Evolutionary conservation across 2,797 vertebrate genomes (phyloP), one percentile per base, ranked within the genome.

Genomic region (Pyrocephalus nanus): DNA sequence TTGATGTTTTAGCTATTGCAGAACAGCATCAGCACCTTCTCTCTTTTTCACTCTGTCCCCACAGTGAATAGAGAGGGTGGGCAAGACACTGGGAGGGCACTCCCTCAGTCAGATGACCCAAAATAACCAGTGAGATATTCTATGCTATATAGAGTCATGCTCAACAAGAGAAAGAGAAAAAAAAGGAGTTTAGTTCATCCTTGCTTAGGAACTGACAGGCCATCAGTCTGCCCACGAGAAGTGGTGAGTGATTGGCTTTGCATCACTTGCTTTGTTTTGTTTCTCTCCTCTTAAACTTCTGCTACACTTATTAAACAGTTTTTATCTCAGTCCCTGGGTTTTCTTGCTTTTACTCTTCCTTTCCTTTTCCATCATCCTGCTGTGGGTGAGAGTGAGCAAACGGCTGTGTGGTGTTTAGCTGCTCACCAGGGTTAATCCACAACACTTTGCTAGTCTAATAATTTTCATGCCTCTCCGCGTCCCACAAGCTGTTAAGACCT

Each of bases 201-300:
- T 83, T 64, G 15, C n/a, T 45, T n/a, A 62, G 51, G 27, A 67
- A 9, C 18, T n/a, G 40, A 14, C 20, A 76, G 29, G 9, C 3
- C 20, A 23, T 40, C 0, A 2, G 1, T 70, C 60, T 83, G 3
- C 29, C 29, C 1, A 0, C 38, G 34, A 32, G 43, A 66, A 17
- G 26, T 45, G 14, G 30, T 71, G 29, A 62, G 23, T 32, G 21
- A 70, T 45, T 2, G 4, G 32, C 18, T 79, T 69, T 72, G 14
- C 29, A 38, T 91, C 4, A 6, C 21, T 79, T 77, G 8, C 30
- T 66, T 55, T 50, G 26, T 48, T 77, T 87, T 10, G 2, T 45
- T 82, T 72, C 51, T 91, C 25, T 81, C 26, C 81, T 92, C 53
- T 55, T 57, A 29, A 70, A 23, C 21, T 66, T 83, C 26, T 77